Conservation (phyloP, 2,113 vertebrate genomes). For the Chascanopsetta lugubris region DNA sequence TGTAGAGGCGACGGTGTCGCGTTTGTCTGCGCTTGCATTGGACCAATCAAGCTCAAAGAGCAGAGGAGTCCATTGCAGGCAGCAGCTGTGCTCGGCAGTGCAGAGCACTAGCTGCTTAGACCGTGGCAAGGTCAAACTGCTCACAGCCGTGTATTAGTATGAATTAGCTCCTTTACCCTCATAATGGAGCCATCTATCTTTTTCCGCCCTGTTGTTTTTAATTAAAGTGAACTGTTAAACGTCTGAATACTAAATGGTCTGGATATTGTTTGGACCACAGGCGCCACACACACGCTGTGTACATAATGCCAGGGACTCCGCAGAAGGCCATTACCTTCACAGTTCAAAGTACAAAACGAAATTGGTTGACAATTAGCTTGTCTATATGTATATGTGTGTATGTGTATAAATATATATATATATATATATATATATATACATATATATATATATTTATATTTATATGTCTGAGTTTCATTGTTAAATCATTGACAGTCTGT, state of each 20-base stretch:
- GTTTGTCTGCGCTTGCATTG: background rate
- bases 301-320: no score
- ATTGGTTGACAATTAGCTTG: no score
- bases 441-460: no score
- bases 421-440: no score
- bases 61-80: slow-evolving; percentile 14
- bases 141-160: slow-evolving; percentile 43
- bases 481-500: no score
- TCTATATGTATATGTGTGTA: no score
- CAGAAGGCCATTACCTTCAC: no score
- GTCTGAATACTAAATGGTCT: slow-evolving; percentile 10
- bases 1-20: background rate
- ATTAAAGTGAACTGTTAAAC: slow-evolving; percentile 31
- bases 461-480: no score
- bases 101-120: slow-evolving; percentile 1
- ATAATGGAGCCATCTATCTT: slow-evolving; percentile 39
- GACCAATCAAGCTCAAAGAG: slow-evolving; percentile 20
- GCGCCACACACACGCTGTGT: background rate
- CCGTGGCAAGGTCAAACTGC: slow-evolving; percentile 50
- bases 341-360: no score
- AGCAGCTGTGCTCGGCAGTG: slow-evolving; percentile 17
- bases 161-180: slow-evolving; percentile 42
- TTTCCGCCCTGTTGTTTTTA: slow-evolving; percentile 21
- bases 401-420: no score
- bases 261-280: background rate